Conservation (phyloP, 1,140 invertebrate genomes). For the Camponotus floridanus region DNA sequence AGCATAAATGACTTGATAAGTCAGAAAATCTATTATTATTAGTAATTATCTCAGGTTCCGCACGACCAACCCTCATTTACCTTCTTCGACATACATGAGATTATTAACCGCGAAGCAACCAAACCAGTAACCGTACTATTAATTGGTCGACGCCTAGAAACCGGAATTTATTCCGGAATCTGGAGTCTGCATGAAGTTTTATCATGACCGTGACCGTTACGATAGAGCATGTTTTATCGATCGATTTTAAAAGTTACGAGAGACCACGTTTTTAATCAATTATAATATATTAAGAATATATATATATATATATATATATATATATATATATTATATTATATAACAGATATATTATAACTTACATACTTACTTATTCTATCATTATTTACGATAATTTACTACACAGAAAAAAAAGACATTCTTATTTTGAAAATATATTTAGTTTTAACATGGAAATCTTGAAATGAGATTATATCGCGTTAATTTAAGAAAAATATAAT, state of each 20-base stretch:
- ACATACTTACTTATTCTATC: not conserved
- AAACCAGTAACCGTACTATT: slow-evolving; percentile 73
- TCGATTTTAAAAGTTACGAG: not conserved
- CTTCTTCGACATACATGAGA: slow-evolving; percentile 66
- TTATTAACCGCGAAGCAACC: slow-evolving; percentile 69
- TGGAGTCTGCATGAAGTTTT: slow-evolving; percentile 59
- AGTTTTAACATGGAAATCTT: too few species aligned
- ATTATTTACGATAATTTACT: not conserved
- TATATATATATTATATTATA: too few species aligned
- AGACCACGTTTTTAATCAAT: not conserved
- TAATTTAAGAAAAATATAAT: too few species aligned
- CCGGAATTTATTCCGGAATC: slow-evolving; percentile 72
- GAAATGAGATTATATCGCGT: too few species aligned
- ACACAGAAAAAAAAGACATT: too few species aligned
- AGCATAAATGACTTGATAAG: slow-evolving; percentile 38
- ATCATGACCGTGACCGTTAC: slow-evolving; percentile 62
- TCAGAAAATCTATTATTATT: slow-evolving; percentile 39
- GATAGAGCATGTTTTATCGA: slow-evolving; percentile 36
- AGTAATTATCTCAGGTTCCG: slow-evolving; percentile 53
- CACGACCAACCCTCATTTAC: slow-evolving; percentile 68
- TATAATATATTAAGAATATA: not conserved
- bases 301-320: too few species aligned
- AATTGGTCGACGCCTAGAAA: slow-evolving; percentile 74
- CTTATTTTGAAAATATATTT: too few species aligned
- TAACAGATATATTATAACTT: too few species aligned